Conservation (phyloP, 2,113 vertebrate species). For the Daboia siamensis region DNA sequence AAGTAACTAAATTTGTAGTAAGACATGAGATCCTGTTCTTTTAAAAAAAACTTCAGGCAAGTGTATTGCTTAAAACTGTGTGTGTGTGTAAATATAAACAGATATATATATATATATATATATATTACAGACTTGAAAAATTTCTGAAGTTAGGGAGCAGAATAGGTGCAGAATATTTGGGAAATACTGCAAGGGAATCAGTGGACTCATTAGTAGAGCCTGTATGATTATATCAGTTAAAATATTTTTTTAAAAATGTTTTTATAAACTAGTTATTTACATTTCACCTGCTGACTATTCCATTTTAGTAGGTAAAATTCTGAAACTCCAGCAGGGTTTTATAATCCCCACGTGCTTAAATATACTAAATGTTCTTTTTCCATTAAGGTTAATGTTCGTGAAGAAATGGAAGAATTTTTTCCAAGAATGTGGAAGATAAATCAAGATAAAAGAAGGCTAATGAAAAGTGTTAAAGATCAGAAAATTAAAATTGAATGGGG, state of each 20-base stretch:
- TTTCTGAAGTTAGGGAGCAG: slow-evolving; percentile 61
- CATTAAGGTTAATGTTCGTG: slow-evolving; percentile 99
- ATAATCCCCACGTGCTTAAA: slow-evolving; percentile 92
- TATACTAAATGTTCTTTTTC: slow-evolving; percentile 99
- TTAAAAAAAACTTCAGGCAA: neutral
- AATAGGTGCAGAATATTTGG: slow-evolving; percentile 66
- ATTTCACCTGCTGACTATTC: slow-evolving; percentile 82
- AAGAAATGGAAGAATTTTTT: slow-evolving; percentile 99
- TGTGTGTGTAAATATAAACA: slow-evolving; percentile 21
- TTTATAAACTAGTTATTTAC: slow-evolving; percentile 78
- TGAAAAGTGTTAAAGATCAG: slow-evolving; percentile 97
- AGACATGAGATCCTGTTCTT: neutral
- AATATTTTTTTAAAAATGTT: slow-evolving; percentile 64
- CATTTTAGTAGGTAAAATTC: slow-evolving; percentile 77
- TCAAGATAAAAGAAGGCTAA: slow-evolving; percentile 99
- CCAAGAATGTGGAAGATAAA: slow-evolving; percentile 98
- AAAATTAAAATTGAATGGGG: slow-evolving; percentile 95
- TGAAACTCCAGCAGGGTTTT: slow-evolving; percentile 81
- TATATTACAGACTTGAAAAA: slow-evolving; percentile 47
- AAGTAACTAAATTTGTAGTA: neutral
- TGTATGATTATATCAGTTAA: slow-evolving; percentile 72
- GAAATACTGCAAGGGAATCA: slow-evolving; percentile 63
- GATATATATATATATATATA: slow-evolving; percentile 39
- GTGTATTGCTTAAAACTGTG: slow-evolving; percentile 24
- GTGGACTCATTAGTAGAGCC: slow-evolving; percentile 69